Base-by-base conservation (phyloP, 2,888 invertebrate genomes). In the Amblyjoppa proteus region DNA sequence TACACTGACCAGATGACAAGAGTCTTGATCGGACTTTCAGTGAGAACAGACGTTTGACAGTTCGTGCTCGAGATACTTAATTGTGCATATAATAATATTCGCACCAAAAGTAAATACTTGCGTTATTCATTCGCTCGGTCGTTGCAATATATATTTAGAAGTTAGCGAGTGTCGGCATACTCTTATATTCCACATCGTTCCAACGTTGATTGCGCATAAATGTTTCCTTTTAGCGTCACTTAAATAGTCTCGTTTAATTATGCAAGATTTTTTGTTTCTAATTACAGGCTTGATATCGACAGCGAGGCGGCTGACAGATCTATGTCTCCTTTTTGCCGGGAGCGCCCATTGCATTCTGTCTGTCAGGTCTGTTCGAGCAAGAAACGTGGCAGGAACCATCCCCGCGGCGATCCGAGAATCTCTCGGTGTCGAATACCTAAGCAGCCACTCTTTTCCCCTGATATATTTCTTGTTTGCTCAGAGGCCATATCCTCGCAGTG, bases 341-440 rank as follows among this genome's bases (percentile, higher is more conserved):
- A 9, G 5, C 41, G n/a, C 4, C 41, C 49, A 45, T 45, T 49
- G 25, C 75, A 20, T 74, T 70, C 34, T 41, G 78, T 56, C 31
- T 5, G 70, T 53, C 64, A 38, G 25, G 25, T 73, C 64, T 0
- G 69, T n/a, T 7, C 20, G 78, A 61, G 70, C 28, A 70, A 85
- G 69, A 82, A 80, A 79, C 79, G 64, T 75, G 71, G 79, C 79
- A 76, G 85, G 79, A 85, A 80, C 82, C 75, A 69, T 49, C 79
- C 85, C 85, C 85, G 68, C 79, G 79, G 85, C 75, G 85, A 85
- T 82, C 78, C 76, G 71, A 85, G 85, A 80, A 82, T 80, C 61
- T 83, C 85, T 49, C 53, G 82, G 85, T 85, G 85, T 85, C 85
- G 77, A 85, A 85, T 85, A 76, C 79, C 79, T 75, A 66, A 77